These are phyloP conservation scores for Eretmocerus hayati DNA, from an alignment of 2,888 invertebrate species.

Conservation along the genomic window DNA sequence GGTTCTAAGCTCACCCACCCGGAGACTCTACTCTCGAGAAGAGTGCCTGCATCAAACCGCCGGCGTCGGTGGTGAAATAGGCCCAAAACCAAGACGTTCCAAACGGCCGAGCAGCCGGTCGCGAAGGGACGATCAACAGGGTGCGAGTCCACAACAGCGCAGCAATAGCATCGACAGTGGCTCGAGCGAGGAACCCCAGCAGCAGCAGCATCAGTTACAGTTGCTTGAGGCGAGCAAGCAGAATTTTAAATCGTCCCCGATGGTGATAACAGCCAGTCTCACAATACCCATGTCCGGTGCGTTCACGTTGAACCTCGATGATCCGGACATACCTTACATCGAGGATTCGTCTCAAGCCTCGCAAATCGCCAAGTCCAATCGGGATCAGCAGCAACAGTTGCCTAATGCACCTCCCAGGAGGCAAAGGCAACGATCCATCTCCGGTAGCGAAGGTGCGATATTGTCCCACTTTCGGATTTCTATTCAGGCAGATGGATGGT, in stretches of 20 bases:
- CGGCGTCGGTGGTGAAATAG: slow-evolving; percentile 52
- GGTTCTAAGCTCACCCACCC: slow-evolving; percentile 53
- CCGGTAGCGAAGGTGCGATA: slow-evolving; percentile 42
- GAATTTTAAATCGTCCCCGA: too few relatives aligned
- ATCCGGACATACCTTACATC: slow-evolving; percentile 62
- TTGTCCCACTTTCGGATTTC: too few relatives aligned
- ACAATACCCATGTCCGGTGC: slow-evolving; percentile 63
- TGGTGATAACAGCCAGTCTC: slow-evolving; percentile 69
- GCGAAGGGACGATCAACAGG: slow-evolving; percentile 48
- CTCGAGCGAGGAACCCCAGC: slow-evolving; percentile 42
- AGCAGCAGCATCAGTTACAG: slow-evolving; percentile 31
- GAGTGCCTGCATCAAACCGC: slow-evolving; percentile 52
- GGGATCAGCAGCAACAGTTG: slow-evolving; percentile 44
- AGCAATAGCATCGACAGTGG: slow-evolving; percentile 50
- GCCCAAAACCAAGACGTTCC: slow-evolving; percentile 51
- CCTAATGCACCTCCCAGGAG: slow-evolving; percentile 48
- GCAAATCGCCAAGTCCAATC: slow-evolving; percentile 37
- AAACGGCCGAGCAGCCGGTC: slow-evolving; percentile 44
- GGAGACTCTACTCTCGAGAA: slow-evolving; percentile 69
- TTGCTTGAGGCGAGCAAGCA: too few relatives aligned
- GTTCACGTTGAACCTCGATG: slow-evolving; percentile 54
- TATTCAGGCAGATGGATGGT: too few relatives aligned
- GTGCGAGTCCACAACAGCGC: slow-evolving; percentile 27
- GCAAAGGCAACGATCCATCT: slow-evolving; percentile 44
- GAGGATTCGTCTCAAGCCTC: slow-evolving; percentile 50